Conservation (phyloP, 2,797 vertebrate species). For the Sebastes matsubarae region DNA sequence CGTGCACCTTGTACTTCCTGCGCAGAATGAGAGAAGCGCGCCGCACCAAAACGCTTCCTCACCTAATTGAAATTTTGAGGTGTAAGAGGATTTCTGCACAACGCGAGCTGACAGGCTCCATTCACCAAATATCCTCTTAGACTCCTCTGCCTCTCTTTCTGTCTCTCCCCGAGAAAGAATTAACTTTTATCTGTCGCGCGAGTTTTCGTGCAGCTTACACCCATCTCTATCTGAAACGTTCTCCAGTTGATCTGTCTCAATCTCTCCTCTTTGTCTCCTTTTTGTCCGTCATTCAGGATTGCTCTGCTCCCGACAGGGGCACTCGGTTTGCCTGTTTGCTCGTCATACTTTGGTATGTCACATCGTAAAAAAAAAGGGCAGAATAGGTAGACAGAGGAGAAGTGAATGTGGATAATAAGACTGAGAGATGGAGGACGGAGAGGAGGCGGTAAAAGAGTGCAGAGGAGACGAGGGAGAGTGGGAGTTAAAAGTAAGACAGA, state of each 20-base stretch:
- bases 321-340: constrained; percentile 41
- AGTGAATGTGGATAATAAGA: background rate
- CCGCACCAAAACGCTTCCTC: constrained; percentile 59
- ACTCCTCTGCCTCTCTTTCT: constrained; percentile 52
- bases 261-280: constrained; percentile 47
- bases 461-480: background rate
- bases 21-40: constrained; percentile 54
- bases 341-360: constrained; percentile 48
- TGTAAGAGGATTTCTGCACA: constrained; percentile 83
- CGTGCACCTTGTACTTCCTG: constrained; percentile 69
- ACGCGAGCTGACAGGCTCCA: constrained; percentile 79
- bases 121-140: constrained; percentile 80
- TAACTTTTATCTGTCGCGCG: constrained; percentile 69
- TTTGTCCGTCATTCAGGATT: constrained; percentile 50
- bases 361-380: constrained; percentile 14
- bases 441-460: background rate
- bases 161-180: constrained; percentile 58
- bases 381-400: background rate
- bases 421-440: background rate
- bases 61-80: constrained; percentile 85
- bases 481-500: constrained; percentile 13
- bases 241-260: constrained; percentile 57
- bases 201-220: constrained; percentile 70
- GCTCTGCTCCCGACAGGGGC: constrained; percentile 19
- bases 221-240: constrained; percentile 55